Evolutionary conservation across 2,888 invertebrate genomes (phyloP).

Genomic region (Phorcus lineatus): DNA sequence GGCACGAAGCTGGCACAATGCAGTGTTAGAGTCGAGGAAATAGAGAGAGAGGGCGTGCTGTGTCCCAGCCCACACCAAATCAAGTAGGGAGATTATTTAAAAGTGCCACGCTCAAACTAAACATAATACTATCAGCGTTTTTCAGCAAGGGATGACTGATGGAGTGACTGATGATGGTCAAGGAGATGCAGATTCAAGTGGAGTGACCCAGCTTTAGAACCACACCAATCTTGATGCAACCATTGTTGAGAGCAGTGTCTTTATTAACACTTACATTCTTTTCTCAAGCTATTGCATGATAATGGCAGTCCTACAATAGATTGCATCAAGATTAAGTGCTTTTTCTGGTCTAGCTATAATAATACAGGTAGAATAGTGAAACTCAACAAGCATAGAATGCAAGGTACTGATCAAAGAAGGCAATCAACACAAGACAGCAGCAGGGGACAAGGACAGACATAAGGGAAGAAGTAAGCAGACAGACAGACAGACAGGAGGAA

Average conservation of each 20-base stretch:
- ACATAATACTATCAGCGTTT: conserved; percentile 10
- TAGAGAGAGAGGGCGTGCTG: conserved; percentile 24
- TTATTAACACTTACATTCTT: background rate
- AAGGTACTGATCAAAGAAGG: background rate
- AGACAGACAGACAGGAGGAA: conserved; percentile 9
- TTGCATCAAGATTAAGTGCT: background rate
- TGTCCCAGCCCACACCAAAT: background rate
- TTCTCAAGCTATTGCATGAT: background rate
- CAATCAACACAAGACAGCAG: conserved; percentile 11
- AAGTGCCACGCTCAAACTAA: conserved; percentile 18
- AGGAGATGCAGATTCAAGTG: conserved; percentile 18
- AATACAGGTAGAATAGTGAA: background rate
- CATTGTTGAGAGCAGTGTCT: background rate
- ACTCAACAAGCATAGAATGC: conserved; percentile 22
- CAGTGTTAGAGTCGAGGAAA: conserved; percentile 10
- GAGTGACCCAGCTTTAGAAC: conserved; percentile 21
- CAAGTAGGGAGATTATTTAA: background rate
- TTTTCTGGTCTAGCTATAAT: background rate
- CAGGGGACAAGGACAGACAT: background rate
- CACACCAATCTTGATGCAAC: background rate
- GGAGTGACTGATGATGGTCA: background rate
- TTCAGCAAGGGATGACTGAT: conserved; percentile 11
- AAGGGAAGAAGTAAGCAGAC: conserved; percentile 19
- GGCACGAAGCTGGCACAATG: conserved; percentile 15
- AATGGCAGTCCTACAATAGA: background rate